These are phyloP conservation scores for Periphyllus acericola DNA, from an alignment of 2,888 invertebrate genomes.

Conservation along the genomic window DNA sequence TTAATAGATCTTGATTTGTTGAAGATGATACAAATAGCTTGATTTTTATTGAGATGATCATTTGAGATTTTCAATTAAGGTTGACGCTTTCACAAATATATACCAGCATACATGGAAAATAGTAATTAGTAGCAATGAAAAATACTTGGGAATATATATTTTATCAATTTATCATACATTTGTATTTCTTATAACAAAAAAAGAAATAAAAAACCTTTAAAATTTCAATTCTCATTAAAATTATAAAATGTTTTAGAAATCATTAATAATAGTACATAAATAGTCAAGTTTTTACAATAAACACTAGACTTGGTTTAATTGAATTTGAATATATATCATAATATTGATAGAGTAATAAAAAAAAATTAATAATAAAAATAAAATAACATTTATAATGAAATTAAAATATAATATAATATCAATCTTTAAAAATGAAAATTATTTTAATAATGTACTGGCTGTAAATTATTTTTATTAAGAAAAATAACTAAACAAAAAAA, in stretches of 20 bases:
- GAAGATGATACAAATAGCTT: too few species aligned
- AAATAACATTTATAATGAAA: background rate
- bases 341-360: background rate
- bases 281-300: too few species aligned
- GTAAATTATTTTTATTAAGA: background rate
- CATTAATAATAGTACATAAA: too few species aligned
- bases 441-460: background rate
- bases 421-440: background rate
- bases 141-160: too few species aligned
- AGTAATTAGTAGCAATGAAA: too few species aligned
- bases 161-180: too few species aligned
- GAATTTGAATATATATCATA: background rate
- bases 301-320: background rate
- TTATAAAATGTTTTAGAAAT: background rate
- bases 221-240: background rate
- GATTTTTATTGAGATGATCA: too few species aligned
- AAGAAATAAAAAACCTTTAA: background rate
- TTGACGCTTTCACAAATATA: too few species aligned
- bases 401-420: background rate
- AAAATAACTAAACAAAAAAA: background rate
- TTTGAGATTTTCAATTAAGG: too few species aligned
- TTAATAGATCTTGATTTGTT: too few species aligned
- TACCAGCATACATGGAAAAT: too few species aligned
- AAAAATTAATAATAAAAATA: background rate
- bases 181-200: background rate